Percentiles rank a stretch among this genome's conserved stretches.
Evolutionary conservation across 2,888 invertebrate species (phyloP).

Genomic region (Acronicta leporina): DNA sequence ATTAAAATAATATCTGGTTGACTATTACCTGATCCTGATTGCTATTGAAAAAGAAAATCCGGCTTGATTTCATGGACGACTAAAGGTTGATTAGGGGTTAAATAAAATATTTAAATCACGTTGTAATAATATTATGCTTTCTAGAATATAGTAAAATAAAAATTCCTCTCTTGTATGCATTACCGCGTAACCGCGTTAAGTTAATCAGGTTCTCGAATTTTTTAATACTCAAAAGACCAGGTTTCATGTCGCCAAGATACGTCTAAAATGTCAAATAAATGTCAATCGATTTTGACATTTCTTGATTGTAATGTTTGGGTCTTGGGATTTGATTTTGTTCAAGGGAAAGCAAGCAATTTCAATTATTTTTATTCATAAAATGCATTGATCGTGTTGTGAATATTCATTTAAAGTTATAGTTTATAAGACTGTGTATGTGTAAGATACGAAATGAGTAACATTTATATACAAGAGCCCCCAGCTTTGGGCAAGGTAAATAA

Average conservation of each 20-base stretch:
- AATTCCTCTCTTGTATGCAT: no score
- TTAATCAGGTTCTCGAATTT: no score
- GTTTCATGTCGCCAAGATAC: background rate
- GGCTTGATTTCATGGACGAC: no score
- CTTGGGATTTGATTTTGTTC: no score
- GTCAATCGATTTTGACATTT: slow-evolving; percentile 38
- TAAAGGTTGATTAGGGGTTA: no score
- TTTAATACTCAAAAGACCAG: slow-evolving; percentile 11
- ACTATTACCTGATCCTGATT: background rate
- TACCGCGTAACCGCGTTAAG: no score
- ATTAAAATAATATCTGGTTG: no score
- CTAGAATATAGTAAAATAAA: no score
- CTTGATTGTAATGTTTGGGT: slow-evolving; percentile 23
- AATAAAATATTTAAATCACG: background rate
- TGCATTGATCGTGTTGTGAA: slow-evolving; percentile 18
- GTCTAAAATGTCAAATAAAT: slow-evolving; percentile 13
- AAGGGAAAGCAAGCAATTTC: background rate
- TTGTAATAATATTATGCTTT: no score
- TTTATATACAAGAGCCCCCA: slow-evolving; percentile 99
- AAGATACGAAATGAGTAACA: slow-evolving; percentile 95
- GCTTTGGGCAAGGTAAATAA: slow-evolving; percentile 96
- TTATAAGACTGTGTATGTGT: slow-evolving; percentile 18
- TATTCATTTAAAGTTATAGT: slow-evolving; percentile 5
- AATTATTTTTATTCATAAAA: slow-evolving; percentile 14
- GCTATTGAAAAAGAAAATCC: background rate